Evolutionary conservation across 1,140 invertebrate species (phyloP).

Genomic region (Brachionus calyciflorus): DNA sequence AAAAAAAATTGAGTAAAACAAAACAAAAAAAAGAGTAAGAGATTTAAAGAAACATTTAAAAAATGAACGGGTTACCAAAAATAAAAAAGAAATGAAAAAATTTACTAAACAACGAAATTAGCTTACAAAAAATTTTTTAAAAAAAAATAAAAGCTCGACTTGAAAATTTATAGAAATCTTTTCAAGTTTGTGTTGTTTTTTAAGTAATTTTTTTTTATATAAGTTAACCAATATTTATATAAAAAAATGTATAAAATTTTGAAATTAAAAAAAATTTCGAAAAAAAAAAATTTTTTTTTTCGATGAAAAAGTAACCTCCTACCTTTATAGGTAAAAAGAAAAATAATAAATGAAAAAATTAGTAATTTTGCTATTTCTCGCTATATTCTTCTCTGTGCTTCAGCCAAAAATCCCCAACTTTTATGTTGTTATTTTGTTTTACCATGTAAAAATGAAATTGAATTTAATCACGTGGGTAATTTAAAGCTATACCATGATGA

Average conservation of each 20-base stretch:
- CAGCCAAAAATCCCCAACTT: too few species aligned
- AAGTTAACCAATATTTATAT: constrained; percentile 42
- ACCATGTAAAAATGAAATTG: too few species aligned
- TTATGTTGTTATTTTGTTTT: too few species aligned
- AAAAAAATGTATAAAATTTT: constrained; percentile 12
- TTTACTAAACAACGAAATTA: constrained; percentile 28
- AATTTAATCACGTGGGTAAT: too few species aligned
- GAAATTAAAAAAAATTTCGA: constrained; percentile 1
- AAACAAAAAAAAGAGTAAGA: not conserved
- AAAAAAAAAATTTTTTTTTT: too few species aligned
- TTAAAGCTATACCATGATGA: too few species aligned
- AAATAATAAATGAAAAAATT: constrained; percentile 32
- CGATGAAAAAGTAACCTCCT: constrained; percentile 32
- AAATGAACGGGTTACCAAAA: too few species aligned
- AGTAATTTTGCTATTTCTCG: too few species aligned
- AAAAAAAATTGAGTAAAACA: not conserved
- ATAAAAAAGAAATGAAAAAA: too few species aligned
- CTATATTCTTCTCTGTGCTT: too few species aligned
- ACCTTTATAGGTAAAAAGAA: constrained; percentile 35
- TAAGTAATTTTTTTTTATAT: constrained; percentile 34
- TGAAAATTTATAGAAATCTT: not conserved
- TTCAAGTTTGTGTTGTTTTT: constrained; percentile 14
- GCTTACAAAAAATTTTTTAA: not conserved
- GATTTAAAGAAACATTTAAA: constrained; percentile 25
- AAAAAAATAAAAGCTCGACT: not conserved